phyloP scores from a whole-genome alignment of 2,888 invertebrate genomes.

The Protonemura montana region DNA sequence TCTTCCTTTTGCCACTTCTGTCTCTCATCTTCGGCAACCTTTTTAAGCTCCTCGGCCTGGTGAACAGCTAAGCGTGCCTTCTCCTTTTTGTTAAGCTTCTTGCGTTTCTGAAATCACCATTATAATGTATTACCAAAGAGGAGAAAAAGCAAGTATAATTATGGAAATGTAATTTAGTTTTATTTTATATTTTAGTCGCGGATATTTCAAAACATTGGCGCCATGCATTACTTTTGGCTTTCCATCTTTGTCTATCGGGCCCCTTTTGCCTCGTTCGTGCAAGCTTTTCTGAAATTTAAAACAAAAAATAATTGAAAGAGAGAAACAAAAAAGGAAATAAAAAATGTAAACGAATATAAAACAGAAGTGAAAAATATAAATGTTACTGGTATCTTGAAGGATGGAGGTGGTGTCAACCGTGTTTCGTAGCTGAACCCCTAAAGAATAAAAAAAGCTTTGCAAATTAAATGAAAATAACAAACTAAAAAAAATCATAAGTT shows the following conservation, averaged over 20 bases:
- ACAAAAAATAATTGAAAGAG: too few relatives aligned
- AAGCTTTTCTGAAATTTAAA: background rate
- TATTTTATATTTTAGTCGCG: too few relatives aligned
- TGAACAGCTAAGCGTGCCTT: constrained; percentile 20
- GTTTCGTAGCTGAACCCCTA: background rate
- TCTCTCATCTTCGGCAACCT: constrained; percentile 9
- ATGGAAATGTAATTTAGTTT: background rate
- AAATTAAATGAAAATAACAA: background rate
- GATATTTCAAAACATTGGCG: background rate
- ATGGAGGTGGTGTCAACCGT: background rate
- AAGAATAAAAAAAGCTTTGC: background rate
- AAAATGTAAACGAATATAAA: background rate
- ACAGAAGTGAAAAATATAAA: background rate
- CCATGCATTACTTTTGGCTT: constrained; percentile 34
- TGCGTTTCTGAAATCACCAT: constrained; percentile 25
- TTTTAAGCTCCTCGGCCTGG: constrained; percentile 30
- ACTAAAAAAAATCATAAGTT: background rate
- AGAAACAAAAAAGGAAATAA: background rate
- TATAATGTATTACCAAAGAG: background rate
- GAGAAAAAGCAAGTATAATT: background rate
- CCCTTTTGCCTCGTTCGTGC: background rate
- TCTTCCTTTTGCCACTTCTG: constrained; percentile 53
- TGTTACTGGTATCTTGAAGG: background rate
- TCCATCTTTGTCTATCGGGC: background rate
- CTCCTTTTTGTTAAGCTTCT: constrained; percentile 43